phyloP scores from a whole-genome alignment of 2,888 invertebrate species.

The Eretmocerus hayati region DNA sequence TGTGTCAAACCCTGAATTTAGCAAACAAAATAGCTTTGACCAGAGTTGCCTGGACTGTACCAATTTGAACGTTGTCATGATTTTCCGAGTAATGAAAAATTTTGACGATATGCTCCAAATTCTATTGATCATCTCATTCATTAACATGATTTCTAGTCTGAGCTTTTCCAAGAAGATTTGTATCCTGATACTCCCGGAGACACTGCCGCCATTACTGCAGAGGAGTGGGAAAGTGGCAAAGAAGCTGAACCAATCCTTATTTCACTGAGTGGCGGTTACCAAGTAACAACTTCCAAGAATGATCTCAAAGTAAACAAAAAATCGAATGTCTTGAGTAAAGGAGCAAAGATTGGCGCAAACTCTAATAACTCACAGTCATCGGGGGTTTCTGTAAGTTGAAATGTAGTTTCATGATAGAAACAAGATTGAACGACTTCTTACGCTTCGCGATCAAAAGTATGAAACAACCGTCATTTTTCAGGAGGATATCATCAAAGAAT shows the following conservation, averaged over 20 bases:
- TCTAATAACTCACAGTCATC: constrained; percentile 26
- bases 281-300: constrained; percentile 54
- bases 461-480: constrained; percentile 34
- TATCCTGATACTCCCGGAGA: constrained; percentile 93
- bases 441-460: no score
- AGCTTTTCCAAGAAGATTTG: constrained; percentile 93
- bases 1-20: no score
- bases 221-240: constrained; percentile 86
- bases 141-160: constrained; percentile 71
- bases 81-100: neutral
- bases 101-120: no score
- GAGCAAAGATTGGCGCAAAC: constrained; percentile 41
- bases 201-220: constrained; percentile 79
- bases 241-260: constrained; percentile 88
- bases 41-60: no score
- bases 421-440: neutral
- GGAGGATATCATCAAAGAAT: constrained; percentile 75
- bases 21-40: no score
- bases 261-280: constrained; percentile 77
- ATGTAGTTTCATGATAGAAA: no score
- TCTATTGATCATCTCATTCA: no score
- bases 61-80: no score
- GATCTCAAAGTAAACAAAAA: constrained; percentile 71
- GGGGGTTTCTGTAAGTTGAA: constrained; percentile 33
- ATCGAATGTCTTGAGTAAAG: constrained; percentile 74